Evolutionary conservation across 2,113 vertebrate species (phyloP).

Genomic region (Euleptes europaea): DNA sequence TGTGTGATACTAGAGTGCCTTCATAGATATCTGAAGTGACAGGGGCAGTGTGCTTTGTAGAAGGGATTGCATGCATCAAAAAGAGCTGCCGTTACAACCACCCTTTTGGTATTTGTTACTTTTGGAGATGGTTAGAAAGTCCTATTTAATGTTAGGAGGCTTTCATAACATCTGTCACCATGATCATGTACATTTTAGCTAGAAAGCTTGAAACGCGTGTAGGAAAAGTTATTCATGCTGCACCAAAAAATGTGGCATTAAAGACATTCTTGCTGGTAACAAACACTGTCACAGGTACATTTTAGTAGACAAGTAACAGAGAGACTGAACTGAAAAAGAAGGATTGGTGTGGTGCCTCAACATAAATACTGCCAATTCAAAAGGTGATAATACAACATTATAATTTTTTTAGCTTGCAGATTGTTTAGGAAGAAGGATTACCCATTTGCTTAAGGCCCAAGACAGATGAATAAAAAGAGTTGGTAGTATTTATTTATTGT

Average conservation of each 20-base stretch:
- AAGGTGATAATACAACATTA: background rate
- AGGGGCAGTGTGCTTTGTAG: too few species aligned
- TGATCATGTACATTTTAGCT: background rate
- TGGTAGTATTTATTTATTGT: background rate
- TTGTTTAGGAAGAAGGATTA: background rate
- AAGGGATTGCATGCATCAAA: too few species aligned
- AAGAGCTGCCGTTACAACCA: too few species aligned
- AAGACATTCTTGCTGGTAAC: background rate
- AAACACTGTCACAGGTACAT: background rate
- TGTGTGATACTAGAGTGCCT: too few species aligned
- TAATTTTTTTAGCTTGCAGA: too few species aligned
- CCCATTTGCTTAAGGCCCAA: background rate
- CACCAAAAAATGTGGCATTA: conserved; percentile 1
- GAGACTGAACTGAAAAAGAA: background rate
- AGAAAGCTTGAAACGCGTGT: background rate
- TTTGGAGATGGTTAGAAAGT: background rate
- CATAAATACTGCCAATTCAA: background rate
- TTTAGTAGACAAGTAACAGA: background rate
- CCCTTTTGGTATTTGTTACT: too few species aligned
- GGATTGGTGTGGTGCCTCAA: background rate
- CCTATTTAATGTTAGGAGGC: background rate
- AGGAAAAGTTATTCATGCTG: background rate
- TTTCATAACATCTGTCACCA: background rate
- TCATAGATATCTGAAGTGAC: too few species aligned
- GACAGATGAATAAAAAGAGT: background rate